Base-by-base conservation (phyloP, 2,888 invertebrate species). In the Drosophila neoperkinsi region DNA sequence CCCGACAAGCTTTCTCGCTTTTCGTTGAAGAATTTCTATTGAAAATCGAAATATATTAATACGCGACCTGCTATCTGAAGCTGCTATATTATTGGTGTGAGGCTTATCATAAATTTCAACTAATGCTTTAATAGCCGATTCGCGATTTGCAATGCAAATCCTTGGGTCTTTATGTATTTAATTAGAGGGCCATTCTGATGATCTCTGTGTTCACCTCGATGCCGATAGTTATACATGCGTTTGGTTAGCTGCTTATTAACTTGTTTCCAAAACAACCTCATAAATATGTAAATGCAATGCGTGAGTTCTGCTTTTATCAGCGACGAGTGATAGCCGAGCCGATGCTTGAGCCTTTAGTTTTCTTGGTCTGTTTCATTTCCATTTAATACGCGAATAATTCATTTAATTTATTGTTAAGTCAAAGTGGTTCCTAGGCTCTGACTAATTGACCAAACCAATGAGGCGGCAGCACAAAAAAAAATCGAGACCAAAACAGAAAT, bases 131-230 rank as follows among this genome's bases (percentile, higher is more conserved):
- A 77, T 80, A 68, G 63, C 53, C 57, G 49, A 28, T 31, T 57
- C 16, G 36, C 50, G 38, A 85, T 85, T 90, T 90, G 90, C 88
- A 85, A 65, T 90, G 86, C 85, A 74, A 90, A 85, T 85, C 30
- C 21, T 41, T 38, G 68, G 66, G 52, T 77, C 69, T 82, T 85
- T 90, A 88, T 76, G 79, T 75, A 90, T 83, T 85, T 86, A 86
- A 86, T 86, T 85, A 85, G 88, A 77, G 81, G 60, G 55, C 85
- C 80, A 77, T 84, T 88, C 69, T 52, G 82, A 18, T 66, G 58
- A 74, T 75, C 71, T 73, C 49, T 71, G 77, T 66, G 75, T 89
- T 78, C 84, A 81, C 68, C 68, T 51, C 59, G 51, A 36, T 41
- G 56, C 71, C 60, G 73, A 80, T 84, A 75, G 79, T 84, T 84